Base-by-base conservation (phyloP, 92 coral and sea anemone genomes). In the Paramuricea clavata region DNA sequence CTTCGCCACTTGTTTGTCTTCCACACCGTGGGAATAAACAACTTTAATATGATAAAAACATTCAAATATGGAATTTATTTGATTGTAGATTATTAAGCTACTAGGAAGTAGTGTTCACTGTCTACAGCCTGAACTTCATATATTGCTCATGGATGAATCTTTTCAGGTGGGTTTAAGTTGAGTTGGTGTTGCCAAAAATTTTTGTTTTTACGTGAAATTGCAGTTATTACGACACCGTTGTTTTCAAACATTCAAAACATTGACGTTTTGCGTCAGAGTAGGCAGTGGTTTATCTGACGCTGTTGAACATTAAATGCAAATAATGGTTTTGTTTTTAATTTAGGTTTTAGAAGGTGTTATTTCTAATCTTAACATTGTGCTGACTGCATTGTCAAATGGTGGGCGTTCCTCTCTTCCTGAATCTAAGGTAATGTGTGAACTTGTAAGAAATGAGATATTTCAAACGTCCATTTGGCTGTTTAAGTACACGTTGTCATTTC, bases 111-210 rank as follows among this genome's bases (percentile, higher is more conserved):
- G 72, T 86, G 98, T 94, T 60, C 95, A 94, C 62, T 64, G 90
- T 69, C 91, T 95, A 22, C 95, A 94, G 71, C 96, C 90, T 69
- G 99, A 97, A 84, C 93, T 97, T 81, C 93, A 95, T 90, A 81
- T 97, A 72, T 87, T 97, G 74, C 93, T 97, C 74, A 97, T 94
- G 93, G 99, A 97, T 91, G 99, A 97, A 91, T 94, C 98, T 69
- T 88, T 97, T 54, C 98, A 97, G 90, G 99, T 94, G 44, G 88
- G 95, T 10, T 9, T 43, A 50, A n/a, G n/a, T n/a, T n/a, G n/a
- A n/a, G n/a, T n/a, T n/a, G n/a, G n/a, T n/a, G n/a, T n/a, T n/a
- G n/a, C n/a, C n/a, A n/a, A n/a, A n/a, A n/a, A n/a, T n/a, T n/a
- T n/a, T n/a, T n/a, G 21, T 26, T 82, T 16, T 36, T 39, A 12